Evolutionary conservation across 1,140 invertebrate genomes (phyloP).

Genomic region (Portunus trituberculatus): DNA sequence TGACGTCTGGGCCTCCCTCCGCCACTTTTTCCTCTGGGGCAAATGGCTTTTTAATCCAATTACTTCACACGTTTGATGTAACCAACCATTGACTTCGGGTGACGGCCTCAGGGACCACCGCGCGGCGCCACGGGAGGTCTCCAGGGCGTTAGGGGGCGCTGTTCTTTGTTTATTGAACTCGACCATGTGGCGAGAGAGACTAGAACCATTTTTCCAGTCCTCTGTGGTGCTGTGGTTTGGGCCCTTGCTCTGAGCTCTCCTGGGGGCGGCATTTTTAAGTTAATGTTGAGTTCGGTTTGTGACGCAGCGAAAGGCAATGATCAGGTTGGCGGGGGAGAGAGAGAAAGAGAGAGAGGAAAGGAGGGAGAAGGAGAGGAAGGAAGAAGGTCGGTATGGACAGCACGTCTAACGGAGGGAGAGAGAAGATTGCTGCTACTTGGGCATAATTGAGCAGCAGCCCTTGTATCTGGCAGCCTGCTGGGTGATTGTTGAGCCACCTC

Average conservation of each 20-base stretch:
- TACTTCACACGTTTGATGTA: conserved; percentile 69
- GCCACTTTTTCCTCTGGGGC: conserved; percentile 66
- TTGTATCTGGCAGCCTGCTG: neutral
- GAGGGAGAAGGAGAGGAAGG: neutral
- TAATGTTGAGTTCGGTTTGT: conserved; percentile 65
- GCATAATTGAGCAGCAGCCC: conserved; percentile 40
- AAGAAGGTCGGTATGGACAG: conserved; percentile 33
- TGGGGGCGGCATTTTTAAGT: conserved; percentile 64
- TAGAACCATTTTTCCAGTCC: neutral
- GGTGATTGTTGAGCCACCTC: neutral
- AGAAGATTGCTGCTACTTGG: conserved; percentile 48
- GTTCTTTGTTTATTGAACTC: neutral
- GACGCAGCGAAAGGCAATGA: conserved; percentile 57
- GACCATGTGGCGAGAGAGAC: neutral
- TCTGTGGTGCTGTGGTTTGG: neutral
- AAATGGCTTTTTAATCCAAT: conserved; percentile 72
- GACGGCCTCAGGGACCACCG: conserved; percentile 46
- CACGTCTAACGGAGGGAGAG: conserved; percentile 48
- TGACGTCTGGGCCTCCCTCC: conserved; percentile 61
- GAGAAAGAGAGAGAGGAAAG: neutral
- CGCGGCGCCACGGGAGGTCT: neutral
- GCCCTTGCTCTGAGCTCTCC: neutral
- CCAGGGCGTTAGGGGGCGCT: neutral
- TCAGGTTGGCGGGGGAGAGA: neutral
- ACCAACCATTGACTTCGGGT: conserved; percentile 67